Percentiles rank a stretch among this genome's conserved stretches.
Evolutionary conservation across 2,888 invertebrate genomes (phyloP).

Genomic region (Helleia helle): DNA sequence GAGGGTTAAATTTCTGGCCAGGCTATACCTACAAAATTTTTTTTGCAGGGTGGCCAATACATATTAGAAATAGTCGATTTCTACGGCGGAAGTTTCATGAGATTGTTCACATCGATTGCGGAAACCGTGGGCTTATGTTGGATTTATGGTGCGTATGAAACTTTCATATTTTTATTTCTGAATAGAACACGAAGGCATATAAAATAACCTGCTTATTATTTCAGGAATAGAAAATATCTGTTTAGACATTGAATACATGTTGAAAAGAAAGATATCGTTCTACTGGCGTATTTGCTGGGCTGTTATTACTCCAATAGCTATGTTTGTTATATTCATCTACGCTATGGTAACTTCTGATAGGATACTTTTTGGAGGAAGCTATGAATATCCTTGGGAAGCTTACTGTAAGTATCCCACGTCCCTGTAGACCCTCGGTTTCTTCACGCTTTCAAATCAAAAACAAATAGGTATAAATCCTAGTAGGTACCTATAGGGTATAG

Average conservation of each 20-base stretch:
- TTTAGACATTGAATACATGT: conserved; percentile 1
- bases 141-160: conserved; percentile 76
- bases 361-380: background rate
- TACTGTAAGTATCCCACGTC: background rate
- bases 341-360: background rate
- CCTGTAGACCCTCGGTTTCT: background rate
- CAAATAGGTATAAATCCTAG: no score
- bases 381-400: conserved; percentile 5
- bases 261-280: background rate
- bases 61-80: conserved; percentile 81
- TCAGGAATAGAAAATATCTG: conserved; percentile 6
- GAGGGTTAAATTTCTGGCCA: no score
- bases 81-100: conserved; percentile 84
- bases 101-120: conserved; percentile 76
- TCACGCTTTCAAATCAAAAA: no score
- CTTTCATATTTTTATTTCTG: background rate
- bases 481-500: no score
- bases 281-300: conserved; percentile 5
- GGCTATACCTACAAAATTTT: no score
- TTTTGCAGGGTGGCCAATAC: conserved; percentile 80
- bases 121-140: conserved; percentile 82
- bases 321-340: conserved; percentile 4
- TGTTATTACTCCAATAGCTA: background rate
- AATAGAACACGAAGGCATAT: background rate
- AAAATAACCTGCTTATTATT: background rate